Evolutionary conservation across 2,888 invertebrate species (phyloP).

Genomic region (Quadroppia sp.): DNA sequence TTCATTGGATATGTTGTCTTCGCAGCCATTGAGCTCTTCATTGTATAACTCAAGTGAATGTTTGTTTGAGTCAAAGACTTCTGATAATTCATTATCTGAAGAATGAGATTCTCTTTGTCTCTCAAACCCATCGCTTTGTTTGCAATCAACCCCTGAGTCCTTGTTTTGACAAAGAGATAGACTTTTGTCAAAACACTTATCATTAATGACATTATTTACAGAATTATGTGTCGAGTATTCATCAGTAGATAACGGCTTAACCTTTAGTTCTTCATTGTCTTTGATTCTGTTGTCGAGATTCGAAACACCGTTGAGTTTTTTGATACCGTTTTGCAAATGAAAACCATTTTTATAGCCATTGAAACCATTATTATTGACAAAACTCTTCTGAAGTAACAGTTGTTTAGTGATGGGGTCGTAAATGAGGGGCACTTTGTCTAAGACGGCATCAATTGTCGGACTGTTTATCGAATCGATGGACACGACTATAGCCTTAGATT

Average conservation of each 20-base stretch:
- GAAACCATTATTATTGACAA: neutral
- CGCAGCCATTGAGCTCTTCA: neutral
- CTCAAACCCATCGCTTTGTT: neutral
- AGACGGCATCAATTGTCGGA: constrained; percentile 62
- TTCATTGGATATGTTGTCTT: constrained; percentile 9
- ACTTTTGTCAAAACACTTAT: neutral
- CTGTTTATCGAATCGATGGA: constrained; percentile 39
- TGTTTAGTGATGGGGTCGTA: constrained; percentile 71
- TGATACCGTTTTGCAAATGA: constrained; percentile 4
- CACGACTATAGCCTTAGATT: constrained; percentile 21
- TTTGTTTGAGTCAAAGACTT: constrained; percentile 3
- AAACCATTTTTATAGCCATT: constrained; percentile 30
- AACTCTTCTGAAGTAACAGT: constrained; percentile 44
- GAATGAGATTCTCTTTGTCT: constrained; percentile 19
- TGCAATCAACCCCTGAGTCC: neutral
- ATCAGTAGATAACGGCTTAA: neutral
- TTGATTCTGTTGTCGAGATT: neutral
- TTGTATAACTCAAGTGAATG: neutral
- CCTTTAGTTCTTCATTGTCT: neutral
- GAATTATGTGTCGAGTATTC: neutral
- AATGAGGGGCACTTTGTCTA: constrained; percentile 68
- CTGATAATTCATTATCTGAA: constrained; percentile 23
- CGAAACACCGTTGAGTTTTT: constrained; percentile 7
- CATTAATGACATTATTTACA: neutral
- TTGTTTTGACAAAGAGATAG: neutral